Percentiles rank a stretch among this genome's conserved stretches.
Evolutionary conservation across 1,140 invertebrate species (phyloP).

Genomic region (Rhopalosiphum padi): DNA sequence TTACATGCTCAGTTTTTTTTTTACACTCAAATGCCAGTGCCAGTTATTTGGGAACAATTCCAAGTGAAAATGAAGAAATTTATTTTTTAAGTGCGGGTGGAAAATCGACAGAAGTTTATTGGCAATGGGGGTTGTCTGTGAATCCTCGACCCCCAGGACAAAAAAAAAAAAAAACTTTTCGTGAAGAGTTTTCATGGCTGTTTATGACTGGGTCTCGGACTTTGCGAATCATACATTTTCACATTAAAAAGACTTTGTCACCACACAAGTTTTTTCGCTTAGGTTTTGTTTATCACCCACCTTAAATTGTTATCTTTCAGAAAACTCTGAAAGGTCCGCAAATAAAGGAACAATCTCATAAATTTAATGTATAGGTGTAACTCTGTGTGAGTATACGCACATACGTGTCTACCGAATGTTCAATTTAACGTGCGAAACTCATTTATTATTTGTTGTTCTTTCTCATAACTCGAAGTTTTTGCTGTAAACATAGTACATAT

Average conservation of each 20-base stretch:
- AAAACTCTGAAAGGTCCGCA: not conserved
- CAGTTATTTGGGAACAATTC: slow-evolving; percentile 44
- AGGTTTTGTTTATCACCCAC: not conserved
- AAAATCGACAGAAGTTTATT: slow-evolving; percentile 39
- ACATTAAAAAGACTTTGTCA: slow-evolving; percentile 33
- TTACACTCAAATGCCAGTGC: not conserved
- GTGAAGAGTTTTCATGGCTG: slow-evolving; percentile 16
- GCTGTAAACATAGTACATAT: not conserved
- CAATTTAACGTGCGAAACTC: not conserved
- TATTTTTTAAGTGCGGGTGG: slow-evolving; percentile 10
- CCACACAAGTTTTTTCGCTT: slow-evolving; percentile 15
- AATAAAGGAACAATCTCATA: not conserved
- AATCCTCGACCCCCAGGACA: not conserved
- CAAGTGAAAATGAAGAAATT: slow-evolving; percentile 39
- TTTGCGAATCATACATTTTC: not conserved
- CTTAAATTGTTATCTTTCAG: not conserved
- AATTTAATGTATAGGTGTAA: not conserved
- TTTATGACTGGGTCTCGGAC: slow-evolving; percentile 25
- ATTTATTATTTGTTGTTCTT: not conserved
- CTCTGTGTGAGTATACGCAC: not conserved
- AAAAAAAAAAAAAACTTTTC: slow-evolving; percentile 24
- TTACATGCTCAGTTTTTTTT: not conserved
- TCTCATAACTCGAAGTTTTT: not conserved
- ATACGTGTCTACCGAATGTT: not conserved
- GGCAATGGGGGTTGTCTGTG: not conserved